These are phyloP conservation scores for Thysanoteuthis rhombus DNA, from an alignment of 2,888 invertebrate species.

Conservation along the genomic window DNA sequence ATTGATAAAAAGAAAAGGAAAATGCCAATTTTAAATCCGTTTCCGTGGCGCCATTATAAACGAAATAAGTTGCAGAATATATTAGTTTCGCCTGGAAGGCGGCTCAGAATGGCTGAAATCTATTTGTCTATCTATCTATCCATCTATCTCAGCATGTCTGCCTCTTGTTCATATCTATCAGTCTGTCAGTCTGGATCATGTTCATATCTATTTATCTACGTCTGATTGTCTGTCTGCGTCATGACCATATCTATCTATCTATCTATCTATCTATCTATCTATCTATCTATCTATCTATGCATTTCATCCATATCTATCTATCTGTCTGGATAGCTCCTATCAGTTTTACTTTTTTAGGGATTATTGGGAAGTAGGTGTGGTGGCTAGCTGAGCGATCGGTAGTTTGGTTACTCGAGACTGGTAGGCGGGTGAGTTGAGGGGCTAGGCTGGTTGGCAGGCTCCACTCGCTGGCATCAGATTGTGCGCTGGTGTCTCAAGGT, in stretches of 20 bases:
- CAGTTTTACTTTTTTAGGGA: neutral
- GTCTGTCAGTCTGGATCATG: no score
- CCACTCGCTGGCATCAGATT: slow-evolving; percentile 12
- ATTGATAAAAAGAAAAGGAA: no score
- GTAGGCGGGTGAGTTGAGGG: neutral
- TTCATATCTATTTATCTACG: neutral
- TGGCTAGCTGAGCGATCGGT: neutral
- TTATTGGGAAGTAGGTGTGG: neutral
- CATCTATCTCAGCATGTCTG: neutral
- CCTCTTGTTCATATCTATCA: no score
- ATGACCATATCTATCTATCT: neutral
- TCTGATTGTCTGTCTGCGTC: neutral
- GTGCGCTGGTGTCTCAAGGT: neutral
- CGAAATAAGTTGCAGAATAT: neutral
- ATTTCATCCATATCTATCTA: neutral
- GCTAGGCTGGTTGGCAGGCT: neutral
- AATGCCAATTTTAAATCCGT: neutral
- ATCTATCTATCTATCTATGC: neutral
- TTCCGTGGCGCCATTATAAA: neutral
- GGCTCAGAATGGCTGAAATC: neutral
- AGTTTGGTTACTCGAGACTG: neutral
- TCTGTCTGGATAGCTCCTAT: neutral
- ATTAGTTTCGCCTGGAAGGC: neutral
- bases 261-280: neutral
- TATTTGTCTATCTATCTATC: neutral